Conservation (phyloP, 2,113 vertebrate species). For the Leuciscus idus region DNA sequence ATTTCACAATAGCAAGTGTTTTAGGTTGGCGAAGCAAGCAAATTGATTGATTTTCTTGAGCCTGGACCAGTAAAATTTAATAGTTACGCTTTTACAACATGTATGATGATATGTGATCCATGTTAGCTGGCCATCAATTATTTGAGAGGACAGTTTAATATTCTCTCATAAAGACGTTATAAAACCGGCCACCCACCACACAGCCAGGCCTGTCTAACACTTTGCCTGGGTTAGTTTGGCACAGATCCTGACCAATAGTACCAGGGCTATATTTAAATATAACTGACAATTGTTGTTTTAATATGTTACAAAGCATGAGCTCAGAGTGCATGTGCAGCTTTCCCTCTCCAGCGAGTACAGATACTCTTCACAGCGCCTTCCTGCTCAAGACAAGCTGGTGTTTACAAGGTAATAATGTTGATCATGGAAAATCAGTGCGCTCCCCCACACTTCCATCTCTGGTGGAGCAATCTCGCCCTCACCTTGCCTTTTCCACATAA, state of each 20-base stretch:
- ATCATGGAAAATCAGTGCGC: conserved; percentile 56
- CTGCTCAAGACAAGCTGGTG: conserved; percentile 45
- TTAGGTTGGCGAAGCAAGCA: neutral
- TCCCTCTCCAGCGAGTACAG: conserved; percentile 25
- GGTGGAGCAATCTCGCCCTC: conserved; percentile 41
- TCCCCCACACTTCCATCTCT: conserved; percentile 45
- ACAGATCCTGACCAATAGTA: conserved; percentile 12
- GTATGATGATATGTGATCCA: conserved; percentile 25
- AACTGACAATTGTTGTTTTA: neutral
- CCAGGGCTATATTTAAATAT: neutral
- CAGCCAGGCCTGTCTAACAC: neutral
- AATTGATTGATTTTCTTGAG: conserved; percentile 16
- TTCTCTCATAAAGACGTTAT: conserved; percentile 38
- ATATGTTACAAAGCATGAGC: neutral
- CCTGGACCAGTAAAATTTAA: conserved; percentile 26
- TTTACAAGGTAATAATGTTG: conserved; percentile 61
- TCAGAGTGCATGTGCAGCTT: conserved; percentile 24
- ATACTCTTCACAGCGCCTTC: conserved; percentile 36
- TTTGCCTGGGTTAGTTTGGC: conserved; percentile 24
- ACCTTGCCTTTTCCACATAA: conserved; percentile 56
- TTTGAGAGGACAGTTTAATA: conserved; percentile 33
- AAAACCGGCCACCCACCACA: conserved; percentile 27
- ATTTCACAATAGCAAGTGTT: conserved; percentile 18
- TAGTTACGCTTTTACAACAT: conserved; percentile 30
- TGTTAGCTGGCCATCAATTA: conserved; percentile 23